Evolutionary conservation across 1,140 invertebrate species (phyloP).

Genomic region (Drosophila tropicalis): DNA sequence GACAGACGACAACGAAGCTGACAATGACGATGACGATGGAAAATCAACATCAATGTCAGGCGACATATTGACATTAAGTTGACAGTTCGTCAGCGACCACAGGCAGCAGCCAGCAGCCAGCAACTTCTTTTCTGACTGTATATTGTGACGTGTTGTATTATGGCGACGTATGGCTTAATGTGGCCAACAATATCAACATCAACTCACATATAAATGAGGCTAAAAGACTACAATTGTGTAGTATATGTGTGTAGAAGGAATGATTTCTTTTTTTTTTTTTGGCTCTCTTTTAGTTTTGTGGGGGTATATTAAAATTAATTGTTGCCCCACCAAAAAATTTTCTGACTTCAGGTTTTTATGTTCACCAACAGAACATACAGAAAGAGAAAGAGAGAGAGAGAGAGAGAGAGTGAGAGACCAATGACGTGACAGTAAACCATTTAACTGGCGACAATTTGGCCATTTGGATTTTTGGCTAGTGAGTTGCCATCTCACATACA

Average conservation of each 20-base stretch:
- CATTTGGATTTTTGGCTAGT: constrained; percentile 56
- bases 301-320: constrained; percentile 71
- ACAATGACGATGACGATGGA: not conserved
- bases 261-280: too few species aligned
- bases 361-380: not conserved
- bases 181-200: constrained; percentile 70
- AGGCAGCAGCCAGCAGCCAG: constrained; percentile 18
- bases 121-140: constrained; percentile 50
- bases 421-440: constrained; percentile 74
- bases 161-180: constrained; percentile 73
- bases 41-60: constrained; percentile 29
- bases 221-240: constrained; percentile 5
- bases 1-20: constrained; percentile 22
- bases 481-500: constrained; percentile 9
- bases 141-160: constrained; percentile 52
- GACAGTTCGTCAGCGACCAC: constrained; percentile 67
- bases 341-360: constrained; percentile 19
- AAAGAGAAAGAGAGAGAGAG: constrained; percentile 10
- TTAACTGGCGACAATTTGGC: constrained; percentile 72
- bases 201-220: constrained; percentile 43
- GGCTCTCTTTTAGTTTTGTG: not conserved
- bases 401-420: constrained; percentile 21
- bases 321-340: constrained; percentile 25
- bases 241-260: too few species aligned
- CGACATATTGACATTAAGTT: constrained; percentile 73